phyloP scores from a whole-genome alignment of 2,797 vertebrate genomes.

The Neosilurus mollespiculum region DNA sequence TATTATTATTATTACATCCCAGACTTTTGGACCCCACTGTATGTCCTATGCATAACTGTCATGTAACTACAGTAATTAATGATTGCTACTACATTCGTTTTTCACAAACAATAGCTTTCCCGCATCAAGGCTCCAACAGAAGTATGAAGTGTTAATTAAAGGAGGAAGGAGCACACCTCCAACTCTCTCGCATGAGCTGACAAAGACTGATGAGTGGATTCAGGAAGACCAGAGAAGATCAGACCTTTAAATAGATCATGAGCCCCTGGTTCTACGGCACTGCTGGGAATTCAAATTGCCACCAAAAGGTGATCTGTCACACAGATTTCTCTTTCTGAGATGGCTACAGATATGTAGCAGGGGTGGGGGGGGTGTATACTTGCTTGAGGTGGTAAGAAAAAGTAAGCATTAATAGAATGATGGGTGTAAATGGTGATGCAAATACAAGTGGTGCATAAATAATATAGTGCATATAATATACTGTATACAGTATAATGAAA shows the following conservation, averaged over 20 bases:
- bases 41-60: neutral
- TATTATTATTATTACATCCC: too few relatives aligned
- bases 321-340: conserved; percentile 3
- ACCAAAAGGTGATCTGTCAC: neutral
- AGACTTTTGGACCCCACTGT: neutral
- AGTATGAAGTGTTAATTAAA: conserved; percentile 3
- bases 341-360: neutral
- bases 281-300: neutral
- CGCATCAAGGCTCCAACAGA: neutral
- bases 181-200: conserved; percentile 19
- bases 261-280: neutral
- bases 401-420: neutral
- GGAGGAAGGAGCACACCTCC: neutral
- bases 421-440: neutral
- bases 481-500: neutral
- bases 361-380: neutral
- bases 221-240: conserved; percentile 34
- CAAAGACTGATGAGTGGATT: conserved; percentile 46
- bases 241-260: conserved; percentile 40
- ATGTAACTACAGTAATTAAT: neutral
- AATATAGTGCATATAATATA: neutral
- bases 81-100: neutral
- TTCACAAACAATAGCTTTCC: neutral
- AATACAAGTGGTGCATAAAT: neutral
- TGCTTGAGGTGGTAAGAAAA: neutral